Conservation (phyloP, 1,140 invertebrate genomes). For the Monomorium pharaonis region DNA sequence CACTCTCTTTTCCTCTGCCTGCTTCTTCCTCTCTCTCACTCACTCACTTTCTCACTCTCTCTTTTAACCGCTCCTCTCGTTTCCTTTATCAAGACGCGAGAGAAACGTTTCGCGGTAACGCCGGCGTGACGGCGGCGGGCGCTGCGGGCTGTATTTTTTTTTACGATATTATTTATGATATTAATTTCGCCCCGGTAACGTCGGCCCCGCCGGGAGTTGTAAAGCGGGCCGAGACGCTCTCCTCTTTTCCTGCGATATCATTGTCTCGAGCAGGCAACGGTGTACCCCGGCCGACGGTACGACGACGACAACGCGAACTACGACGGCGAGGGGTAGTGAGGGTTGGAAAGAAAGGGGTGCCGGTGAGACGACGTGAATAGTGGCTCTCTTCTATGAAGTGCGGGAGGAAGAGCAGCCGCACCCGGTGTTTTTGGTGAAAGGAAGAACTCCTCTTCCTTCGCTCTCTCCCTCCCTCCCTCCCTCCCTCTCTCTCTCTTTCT, state of each 20-base stretch:
- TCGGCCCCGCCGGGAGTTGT: slow-evolving; percentile 82
- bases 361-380: slow-evolving; percentile 81
- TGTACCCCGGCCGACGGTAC: slow-evolving; percentile 41
- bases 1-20: background rate
- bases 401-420: slow-evolving; percentile 70
- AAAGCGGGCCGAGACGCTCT: slow-evolving; percentile 79
- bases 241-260: slow-evolving; percentile 83
- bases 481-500: background rate
- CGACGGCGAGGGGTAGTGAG: slow-evolving; percentile 25
- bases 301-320: slow-evolving; percentile 48
- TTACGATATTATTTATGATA: slow-evolving; percentile 85
- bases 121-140: slow-evolving; percentile 64
- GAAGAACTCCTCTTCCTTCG: slow-evolving; percentile 74
- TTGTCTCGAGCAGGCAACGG: slow-evolving; percentile 80
- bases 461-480: background rate
- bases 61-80: slow-evolving; percentile 26
- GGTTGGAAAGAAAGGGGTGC: slow-evolving; percentile 81
- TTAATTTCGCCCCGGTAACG: slow-evolving; percentile 83
- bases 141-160: slow-evolving; percentile 79
- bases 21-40: background rate
- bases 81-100: slow-evolving; percentile 71
- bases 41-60: background rate
- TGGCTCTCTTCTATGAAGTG: slow-evolving; percentile 69
- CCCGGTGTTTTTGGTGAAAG: slow-evolving; percentile 78
- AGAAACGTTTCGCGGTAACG: slow-evolving; percentile 74